These are phyloP conservation scores for Homarus gammarus DNA, from an alignment of 2,888 invertebrate species.

Conservation along the genomic window DNA sequence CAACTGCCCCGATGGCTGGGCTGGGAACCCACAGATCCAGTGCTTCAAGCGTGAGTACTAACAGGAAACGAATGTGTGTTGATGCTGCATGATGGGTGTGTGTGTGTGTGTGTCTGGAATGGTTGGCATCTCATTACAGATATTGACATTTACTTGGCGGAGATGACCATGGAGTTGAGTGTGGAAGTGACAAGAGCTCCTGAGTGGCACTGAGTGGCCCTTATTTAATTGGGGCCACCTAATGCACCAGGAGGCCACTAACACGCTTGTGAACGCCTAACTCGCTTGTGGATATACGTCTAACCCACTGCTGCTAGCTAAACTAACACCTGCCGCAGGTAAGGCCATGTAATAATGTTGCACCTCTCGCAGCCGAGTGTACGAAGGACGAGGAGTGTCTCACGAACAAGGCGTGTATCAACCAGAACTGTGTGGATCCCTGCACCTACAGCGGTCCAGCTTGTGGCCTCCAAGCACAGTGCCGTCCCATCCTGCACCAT, in stretches of 20 bases:
- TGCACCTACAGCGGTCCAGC: conserved; percentile 70
- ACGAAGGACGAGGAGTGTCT: conserved; percentile 77
- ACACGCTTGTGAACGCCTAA: conserved; percentile 54
- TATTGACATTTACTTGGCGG: conserved; percentile 34
- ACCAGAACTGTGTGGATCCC: conserved; percentile 86
- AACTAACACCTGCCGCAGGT: conserved; percentile 62
- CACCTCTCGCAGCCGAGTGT: conserved; percentile 81
- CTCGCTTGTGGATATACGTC: conserved; percentile 51
- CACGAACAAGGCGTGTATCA: conserved; percentile 78
- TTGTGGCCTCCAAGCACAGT: conserved; percentile 76
- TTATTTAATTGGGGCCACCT: conserved; percentile 9
- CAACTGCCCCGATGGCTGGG: conserved; percentile 88
- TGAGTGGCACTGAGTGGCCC: background rate
- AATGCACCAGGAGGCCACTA: conserved; percentile 23
- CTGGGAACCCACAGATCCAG: conserved; percentile 90
- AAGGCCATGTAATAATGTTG: conserved; percentile 63
- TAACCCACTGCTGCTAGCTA: conserved; percentile 55
- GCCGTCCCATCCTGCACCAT: conserved; percentile 77
- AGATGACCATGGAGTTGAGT: conserved; percentile 15
- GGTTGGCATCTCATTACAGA: conserved; percentile 50
- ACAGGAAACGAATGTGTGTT: background rate
- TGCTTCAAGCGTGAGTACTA: conserved; percentile 90
- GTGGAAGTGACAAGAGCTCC: conserved; percentile 28
- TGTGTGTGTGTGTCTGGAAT: conserved; percentile 12
- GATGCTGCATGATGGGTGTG: background rate